Evolutionary conservation across 2,888 invertebrate species (phyloP), one percentile per base, ranked within the genome.

Genomic region (Ellobium chinense): DNA sequence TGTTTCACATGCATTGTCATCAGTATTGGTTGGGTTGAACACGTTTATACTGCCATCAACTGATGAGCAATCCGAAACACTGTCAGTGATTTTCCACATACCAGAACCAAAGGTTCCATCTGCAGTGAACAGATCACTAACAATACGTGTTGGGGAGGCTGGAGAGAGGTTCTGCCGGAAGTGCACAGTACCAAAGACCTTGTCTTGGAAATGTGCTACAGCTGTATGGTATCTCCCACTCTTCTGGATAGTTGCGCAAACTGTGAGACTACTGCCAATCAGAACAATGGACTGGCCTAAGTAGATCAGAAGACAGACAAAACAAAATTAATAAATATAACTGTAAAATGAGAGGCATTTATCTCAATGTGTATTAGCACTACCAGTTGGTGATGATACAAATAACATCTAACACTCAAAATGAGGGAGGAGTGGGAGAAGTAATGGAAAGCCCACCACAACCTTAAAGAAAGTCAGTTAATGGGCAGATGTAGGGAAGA

Each of bases 1-100:
- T 0, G 54, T 56, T 9, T 82, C 46, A 70, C 87, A 88, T 0
- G 81, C 81, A 24, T 34, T 65, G 9, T 80, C 84, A 46, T 14
- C 24, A 68, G 46, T 39, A 60, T n/a, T 56, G 24, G 7, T 74
- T 24, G 70, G 60, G 62, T 78, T 46, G 46, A 36, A 78, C 21
- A 39, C 69, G 2, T 27, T 31, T 70, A 31, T n/a, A n/a, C n/a
- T n/a, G n/a, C n/a, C n/a, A 18, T 56, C 37, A 3, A 37, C 29
- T 34, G 34, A 79, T 14, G 58, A 65, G 21, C 79, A 78, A 14
- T 9, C 68, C 1, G 18, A 7, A 2, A 24, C 21, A 14, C 46
- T 34, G 12, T 73, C 66, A 27, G 81, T 66, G 18, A 83, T 70
- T 36, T 63, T 72, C 83, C 83, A 83, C 34, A 66, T 36, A 18